Percentiles rank a stretch among this genome's conserved stretches.
These are phyloP conservation scores for Perca flavescens DNA, from an alignment of 2,113 vertebrate species.

Conservation along the genomic window DNA sequence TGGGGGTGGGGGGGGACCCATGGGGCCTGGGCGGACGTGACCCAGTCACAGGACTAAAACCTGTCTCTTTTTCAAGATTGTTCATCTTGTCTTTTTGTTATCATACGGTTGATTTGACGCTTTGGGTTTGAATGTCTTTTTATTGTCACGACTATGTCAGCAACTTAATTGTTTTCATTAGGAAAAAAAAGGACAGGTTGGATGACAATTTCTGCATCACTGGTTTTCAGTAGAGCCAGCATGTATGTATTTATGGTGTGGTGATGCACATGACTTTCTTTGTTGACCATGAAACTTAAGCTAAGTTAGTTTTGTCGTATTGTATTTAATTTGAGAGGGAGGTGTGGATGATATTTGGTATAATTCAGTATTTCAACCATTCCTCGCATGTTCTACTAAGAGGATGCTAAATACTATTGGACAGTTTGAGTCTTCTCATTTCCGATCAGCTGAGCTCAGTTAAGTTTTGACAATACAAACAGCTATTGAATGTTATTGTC, in stretches of 20 bases:
- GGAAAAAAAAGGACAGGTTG: conserved; percentile 58
- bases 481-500: conserved; percentile 80
- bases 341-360: conserved; percentile 46
- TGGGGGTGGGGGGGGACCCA: conserved; percentile 65
- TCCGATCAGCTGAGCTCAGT: conserved; percentile 52
- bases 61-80: conserved; percentile 83
- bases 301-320: conserved; percentile 53
- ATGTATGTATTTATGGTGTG: conserved; percentile 70
- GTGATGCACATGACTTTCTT: conserved; percentile 67
- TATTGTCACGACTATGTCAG: conserved; percentile 67
- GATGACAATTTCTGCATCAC: conserved; percentile 64
- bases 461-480: conserved; percentile 62
- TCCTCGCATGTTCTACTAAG: conserved; percentile 22
- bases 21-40: conserved; percentile 78
- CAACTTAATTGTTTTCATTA: conserved; percentile 66
- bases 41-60: too few species aligned
- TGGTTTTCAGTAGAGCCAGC: conserved; percentile 55
- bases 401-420: conserved; percentile 40
- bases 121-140: conserved; percentile 84
- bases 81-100: conserved; percentile 77
- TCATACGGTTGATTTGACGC: conserved; percentile 70
- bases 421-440: conserved; percentile 46
- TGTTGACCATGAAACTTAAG: conserved; percentile 51
- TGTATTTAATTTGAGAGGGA: conserved; percentile 65
- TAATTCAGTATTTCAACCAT: conserved; percentile 39